These are phyloP conservation scores for Graptemys geographica DNA, from an alignment of 2,797 vertebrate genomes.

Conservation along the genomic window DNA sequence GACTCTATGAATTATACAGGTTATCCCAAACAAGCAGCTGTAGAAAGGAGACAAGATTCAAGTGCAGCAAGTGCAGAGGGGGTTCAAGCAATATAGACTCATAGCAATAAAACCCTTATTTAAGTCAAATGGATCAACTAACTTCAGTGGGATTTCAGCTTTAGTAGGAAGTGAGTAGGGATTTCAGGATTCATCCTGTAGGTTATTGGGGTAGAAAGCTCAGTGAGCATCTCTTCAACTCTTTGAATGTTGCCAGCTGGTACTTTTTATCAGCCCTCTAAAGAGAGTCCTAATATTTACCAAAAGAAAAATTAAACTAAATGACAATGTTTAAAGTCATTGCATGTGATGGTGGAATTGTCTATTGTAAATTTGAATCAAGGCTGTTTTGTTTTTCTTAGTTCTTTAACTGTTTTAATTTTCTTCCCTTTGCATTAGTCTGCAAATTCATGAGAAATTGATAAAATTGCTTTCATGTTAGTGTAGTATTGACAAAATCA, in stretches of 20 bases:
- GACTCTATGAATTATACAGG: not conserved
- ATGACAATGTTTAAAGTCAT: conserved; percentile 44
- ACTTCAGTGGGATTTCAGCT: not conserved
- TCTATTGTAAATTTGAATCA: not conserved
- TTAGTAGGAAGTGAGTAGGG: not conserved
- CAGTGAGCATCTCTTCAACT: not conserved
- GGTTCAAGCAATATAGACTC: not conserved
- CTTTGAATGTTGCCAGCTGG: not conserved
- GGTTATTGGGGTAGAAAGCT: not conserved
- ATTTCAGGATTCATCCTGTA: not conserved
- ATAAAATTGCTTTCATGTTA: not conserved
- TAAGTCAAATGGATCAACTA: not conserved
- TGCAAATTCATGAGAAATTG: not conserved
- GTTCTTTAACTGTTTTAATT: not conserved
- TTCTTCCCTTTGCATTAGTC: not conserved
- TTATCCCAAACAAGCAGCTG: not conserved
- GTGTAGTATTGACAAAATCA: not conserved
- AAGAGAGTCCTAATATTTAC: conserved; percentile 9
- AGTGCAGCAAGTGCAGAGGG: not conserved
- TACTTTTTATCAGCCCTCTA: not conserved
- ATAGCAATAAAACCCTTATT: not conserved
- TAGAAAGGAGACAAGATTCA: not conserved
- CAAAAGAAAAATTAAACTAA: conserved; percentile 31
- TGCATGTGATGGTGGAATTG: not conserved
- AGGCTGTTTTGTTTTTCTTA: not conserved